Evolutionary conservation across 2,797 vertebrate species (phyloP).

Genomic region (Premnoplex brunnescens): DNA sequence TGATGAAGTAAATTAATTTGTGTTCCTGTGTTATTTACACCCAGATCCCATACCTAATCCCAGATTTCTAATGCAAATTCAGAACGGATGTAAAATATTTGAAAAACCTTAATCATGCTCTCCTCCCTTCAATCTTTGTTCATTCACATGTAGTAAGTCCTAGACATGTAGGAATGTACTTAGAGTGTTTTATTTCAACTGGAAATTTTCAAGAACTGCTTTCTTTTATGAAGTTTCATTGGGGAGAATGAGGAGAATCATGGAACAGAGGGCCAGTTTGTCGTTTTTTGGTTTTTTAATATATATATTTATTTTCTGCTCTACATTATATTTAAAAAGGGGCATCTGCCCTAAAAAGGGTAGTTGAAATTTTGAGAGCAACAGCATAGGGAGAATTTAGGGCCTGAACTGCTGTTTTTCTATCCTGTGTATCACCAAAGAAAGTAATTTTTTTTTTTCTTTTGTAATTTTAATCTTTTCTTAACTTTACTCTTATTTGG

Average conservation of each 20-base stretch:
- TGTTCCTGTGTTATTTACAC: not conserved
- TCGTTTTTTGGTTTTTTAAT: not conserved
- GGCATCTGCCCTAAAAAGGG: accelerated
- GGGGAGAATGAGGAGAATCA: not conserved
- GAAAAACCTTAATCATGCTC: not conserved
- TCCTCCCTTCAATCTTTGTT: not conserved
- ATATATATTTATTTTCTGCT: not conserved
- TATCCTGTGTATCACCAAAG: not conserved
- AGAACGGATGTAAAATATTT: not conserved
- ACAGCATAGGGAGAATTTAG: not conserved
- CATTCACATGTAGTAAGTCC: no score
- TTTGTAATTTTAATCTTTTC: not conserved
- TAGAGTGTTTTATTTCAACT: not conserved
- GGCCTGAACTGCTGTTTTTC: not conserved
- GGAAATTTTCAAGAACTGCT: not conserved
- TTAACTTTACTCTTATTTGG: not conserved
- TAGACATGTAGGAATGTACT: not conserved
- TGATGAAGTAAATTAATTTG: not conserved
- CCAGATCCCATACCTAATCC: not conserved
- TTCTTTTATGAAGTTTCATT: not conserved
- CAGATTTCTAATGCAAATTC: not conserved
- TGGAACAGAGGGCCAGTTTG: accelerated
- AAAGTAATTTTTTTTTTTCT: not conserved
- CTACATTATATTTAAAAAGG: not conserved
- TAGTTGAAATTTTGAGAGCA: not conserved